Conservation (phyloP, 1,140 invertebrate species). For the Trachelipus rathkii region DNA sequence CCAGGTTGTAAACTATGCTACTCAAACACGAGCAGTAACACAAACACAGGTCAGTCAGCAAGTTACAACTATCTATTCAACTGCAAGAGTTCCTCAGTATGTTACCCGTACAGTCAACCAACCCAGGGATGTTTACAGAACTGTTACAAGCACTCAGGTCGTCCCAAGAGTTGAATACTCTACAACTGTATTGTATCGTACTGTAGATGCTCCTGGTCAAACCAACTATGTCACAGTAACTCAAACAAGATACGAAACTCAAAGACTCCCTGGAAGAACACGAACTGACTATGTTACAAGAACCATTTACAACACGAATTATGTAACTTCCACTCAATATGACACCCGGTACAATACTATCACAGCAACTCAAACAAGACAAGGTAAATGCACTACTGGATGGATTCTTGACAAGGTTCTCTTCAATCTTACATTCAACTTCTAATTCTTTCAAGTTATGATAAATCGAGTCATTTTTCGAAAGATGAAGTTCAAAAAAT, state of each 20-base stretch:
- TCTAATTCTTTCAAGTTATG: too few relatives aligned
- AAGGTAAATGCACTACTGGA: not conserved
- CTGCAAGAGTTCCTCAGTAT: not conserved
- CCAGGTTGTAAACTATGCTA: not conserved
- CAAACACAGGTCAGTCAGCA: not conserved
- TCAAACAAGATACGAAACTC: not conserved
- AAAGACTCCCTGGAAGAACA: not conserved
- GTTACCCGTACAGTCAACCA: not conserved
- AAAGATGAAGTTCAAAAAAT: too few relatives aligned
- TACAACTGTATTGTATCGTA: not conserved
- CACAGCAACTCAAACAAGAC: not conserved
- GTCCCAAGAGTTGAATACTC: not conserved
- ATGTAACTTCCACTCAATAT: not conserved
- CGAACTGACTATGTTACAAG: not conserved
- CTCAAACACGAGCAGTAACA: not conserved
- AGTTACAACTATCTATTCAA: not conserved
- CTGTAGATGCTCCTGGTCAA: not conserved
- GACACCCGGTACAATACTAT: not conserved
- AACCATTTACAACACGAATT: slow-evolving; percentile 2
- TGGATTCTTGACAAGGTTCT: not conserved
- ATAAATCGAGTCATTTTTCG: too few relatives aligned
- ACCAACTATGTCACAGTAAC: not conserved
- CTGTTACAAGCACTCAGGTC: not conserved
- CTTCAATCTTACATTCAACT: too few relatives aligned
- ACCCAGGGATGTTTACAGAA: not conserved